Percentiles rank a stretch among this genome's conserved stretches.
phyloP scores from a whole-genome alignment of 2,888 invertebrate genomes.

The Tiphia femorata region DNA sequence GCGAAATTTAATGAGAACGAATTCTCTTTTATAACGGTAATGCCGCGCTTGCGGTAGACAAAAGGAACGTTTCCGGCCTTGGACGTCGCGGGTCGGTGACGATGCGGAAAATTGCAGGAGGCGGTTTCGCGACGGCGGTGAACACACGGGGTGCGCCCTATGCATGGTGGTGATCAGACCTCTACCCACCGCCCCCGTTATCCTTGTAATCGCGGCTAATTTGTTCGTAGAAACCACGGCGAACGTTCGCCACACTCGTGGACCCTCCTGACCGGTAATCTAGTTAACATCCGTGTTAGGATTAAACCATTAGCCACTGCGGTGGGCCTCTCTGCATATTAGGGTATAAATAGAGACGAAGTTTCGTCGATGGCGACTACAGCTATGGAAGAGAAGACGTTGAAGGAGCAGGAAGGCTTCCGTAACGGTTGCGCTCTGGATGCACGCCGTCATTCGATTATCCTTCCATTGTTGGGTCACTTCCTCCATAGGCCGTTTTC shows the following conservation, averaged over 20 bases:
- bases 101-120: slow-evolving; percentile 38
- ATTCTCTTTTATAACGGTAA: too few relatives aligned
- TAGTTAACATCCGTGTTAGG: slow-evolving; percentile 60
- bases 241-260: slow-evolving; percentile 29
- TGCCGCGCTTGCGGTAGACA: too few relatives aligned
- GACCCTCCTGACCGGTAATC: slow-evolving; percentile 46
- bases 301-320: slow-evolving; percentile 59
- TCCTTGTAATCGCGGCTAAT: slow-evolving; percentile 60
- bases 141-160: slow-evolving; percentile 18
- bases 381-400: slow-evolving; percentile 13
- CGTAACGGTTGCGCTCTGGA: neutral
- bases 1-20: too few relatives aligned
- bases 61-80: too few relatives aligned
- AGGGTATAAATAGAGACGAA: slow-evolving; percentile 7
- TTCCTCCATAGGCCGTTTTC: neutral
- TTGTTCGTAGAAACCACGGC: slow-evolving; percentile 52
- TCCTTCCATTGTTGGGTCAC: neutral
- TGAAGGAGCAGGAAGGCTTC: neutral
- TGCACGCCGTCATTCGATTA: neutral
- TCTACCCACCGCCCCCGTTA: slow-evolving; percentile 52
- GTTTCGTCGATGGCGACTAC: slow-evolving; percentile 1
- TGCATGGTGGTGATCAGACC: slow-evolving; percentile 41
- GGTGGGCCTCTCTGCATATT: too few relatives aligned
- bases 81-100: slow-evolving; percentile 17
- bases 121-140: slow-evolving; percentile 23